Conservation (phyloP, 92 coral and sea anemone genomes). For the Pocillopora grandis region DNA sequence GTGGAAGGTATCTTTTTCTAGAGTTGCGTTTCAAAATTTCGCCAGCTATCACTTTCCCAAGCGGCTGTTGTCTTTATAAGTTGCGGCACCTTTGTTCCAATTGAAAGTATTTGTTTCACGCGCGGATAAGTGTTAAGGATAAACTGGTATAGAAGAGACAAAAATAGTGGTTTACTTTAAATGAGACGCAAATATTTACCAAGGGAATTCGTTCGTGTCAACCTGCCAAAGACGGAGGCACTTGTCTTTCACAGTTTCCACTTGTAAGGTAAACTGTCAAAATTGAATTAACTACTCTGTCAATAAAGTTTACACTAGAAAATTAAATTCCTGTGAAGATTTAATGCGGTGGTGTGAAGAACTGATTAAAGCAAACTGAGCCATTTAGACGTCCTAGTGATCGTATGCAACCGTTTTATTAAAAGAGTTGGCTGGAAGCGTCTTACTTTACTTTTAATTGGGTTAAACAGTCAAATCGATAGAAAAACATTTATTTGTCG, state of each 20-base stretch:
- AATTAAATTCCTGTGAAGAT: slow-evolving; percentile 68
- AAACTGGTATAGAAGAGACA: not conserved
- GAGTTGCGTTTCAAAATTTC: slow-evolving; percentile 5
- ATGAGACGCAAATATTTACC: slow-evolving; percentile 17
- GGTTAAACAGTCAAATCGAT: not conserved
- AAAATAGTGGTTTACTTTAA: slow-evolving; percentile 2
- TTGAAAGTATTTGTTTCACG: slow-evolving; percentile 17
- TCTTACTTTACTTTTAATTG: not conserved
- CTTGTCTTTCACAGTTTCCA: slow-evolving; percentile 45
- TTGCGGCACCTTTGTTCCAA: slow-evolving; percentile 37
- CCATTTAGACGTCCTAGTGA: slow-evolving; percentile 9
- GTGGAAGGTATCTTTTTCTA: not conserved
- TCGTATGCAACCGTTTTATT: not conserved
- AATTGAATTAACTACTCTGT: slow-evolving; percentile 48
- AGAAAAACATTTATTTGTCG: slow-evolving; percentile 3
- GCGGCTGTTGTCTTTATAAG: slow-evolving; percentile 16
- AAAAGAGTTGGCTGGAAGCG: not conserved
- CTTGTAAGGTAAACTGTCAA: slow-evolving; percentile 52
- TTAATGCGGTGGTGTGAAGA: slow-evolving; percentile 47
- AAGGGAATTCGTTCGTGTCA: slow-evolving; percentile 26
- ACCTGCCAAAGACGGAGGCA: slow-evolving; percentile 28
- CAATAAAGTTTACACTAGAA: slow-evolving; percentile 66
- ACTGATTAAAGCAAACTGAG: slow-evolving; percentile 47
- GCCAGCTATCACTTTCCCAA: slow-evolving; percentile 25
- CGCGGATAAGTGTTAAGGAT: not conserved